Percentiles rank a stretch among this genome's conserved stretches.
phyloP scores from a whole-genome alignment of 2,113 vertebrate genomes.

The Lycocorax pyrrhopterus region DNA sequence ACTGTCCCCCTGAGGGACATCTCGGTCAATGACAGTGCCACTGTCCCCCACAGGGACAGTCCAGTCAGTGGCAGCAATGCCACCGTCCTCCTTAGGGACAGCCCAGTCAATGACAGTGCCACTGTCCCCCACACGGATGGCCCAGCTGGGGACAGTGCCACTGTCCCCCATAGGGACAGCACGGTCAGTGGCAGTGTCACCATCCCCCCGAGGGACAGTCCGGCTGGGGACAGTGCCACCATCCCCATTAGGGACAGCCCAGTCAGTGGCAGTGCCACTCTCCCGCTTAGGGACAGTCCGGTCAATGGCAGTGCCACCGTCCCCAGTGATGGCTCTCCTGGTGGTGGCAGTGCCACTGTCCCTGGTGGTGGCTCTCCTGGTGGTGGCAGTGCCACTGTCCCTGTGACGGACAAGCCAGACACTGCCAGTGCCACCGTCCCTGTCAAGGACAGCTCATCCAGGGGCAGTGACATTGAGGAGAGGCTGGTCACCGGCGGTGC shows the following conservation, averaged over 20 bases:
- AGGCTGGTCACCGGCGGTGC: neutral
- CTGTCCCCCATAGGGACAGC: too few relatives aligned
- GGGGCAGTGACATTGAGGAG: neutral
- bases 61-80: too few relatives aligned
- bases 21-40: accelerated
- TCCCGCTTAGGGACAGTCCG: neutral
- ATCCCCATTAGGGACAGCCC: accelerated
- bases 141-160: accelerated
- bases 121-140: accelerated
- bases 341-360: neutral
- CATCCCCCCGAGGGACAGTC: too few relatives aligned
- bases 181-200: too few relatives aligned
- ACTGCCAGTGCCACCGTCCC: accelerated
- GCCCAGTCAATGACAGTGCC: neutral
- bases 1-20: too few relatives aligned
- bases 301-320: too few relatives aligned
- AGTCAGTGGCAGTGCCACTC: accelerated
- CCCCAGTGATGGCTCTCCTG: neutral
- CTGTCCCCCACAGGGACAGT: too few relatives aligned
- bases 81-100: too few relatives aligned
- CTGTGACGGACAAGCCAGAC: accelerated
- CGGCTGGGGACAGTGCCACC: neutral
- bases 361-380: neutral
- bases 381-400: neutral
- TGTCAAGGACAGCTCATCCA: too few relatives aligned